These are phyloP conservation scores for Bombus ignitus DNA, from an alignment of 1,140 invertebrate species.

Conservation along the genomic window DNA sequence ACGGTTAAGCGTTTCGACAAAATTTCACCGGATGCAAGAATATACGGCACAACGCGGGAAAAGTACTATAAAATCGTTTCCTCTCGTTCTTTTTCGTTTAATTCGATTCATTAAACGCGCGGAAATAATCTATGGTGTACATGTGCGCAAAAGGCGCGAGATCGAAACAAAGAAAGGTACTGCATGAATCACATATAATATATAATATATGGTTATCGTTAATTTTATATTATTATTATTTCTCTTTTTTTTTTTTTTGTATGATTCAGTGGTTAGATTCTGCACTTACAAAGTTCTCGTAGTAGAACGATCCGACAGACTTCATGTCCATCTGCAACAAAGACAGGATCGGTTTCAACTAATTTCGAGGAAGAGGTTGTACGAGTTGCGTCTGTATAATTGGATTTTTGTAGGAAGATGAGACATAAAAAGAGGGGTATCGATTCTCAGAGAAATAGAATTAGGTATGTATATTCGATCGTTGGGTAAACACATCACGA, in stretches of 20 bases:
- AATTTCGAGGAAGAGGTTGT: slow-evolving; percentile 76
- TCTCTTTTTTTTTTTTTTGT: not conserved
- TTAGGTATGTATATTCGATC: not conserved
- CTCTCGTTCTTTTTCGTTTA: too few relatives aligned
- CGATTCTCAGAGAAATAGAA: slow-evolving; percentile 61
- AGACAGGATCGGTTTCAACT: slow-evolving; percentile 83
- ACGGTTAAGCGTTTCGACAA: too few relatives aligned
- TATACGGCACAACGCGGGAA: too few relatives aligned
- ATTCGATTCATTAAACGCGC: too few relatives aligned
- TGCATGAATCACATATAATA: not conserved
- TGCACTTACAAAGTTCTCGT: slow-evolving; percentile 96
- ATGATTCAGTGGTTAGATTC: slow-evolving; percentile 75
- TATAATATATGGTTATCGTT: not conserved
- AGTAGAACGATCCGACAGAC: slow-evolving; percentile 96
- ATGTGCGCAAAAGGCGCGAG: not conserved
- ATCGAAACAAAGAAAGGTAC: not conserved
- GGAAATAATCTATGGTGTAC: not conserved
- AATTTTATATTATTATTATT: not conserved
- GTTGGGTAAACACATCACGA: not conserved
- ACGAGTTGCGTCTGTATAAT: slow-evolving; percentile 58
- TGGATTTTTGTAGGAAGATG: slow-evolving; percentile 47
- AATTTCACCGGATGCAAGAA: too few relatives aligned
- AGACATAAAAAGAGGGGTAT: not conserved
- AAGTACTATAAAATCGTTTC: too few relatives aligned
- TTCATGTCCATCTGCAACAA: slow-evolving; percentile 94